A percentile compares a stretch with the other conserved stretches of the same genome.
Conservation (phyloP, 92 coral and sea anemone genomes). For the Muricea muricata region DNA sequence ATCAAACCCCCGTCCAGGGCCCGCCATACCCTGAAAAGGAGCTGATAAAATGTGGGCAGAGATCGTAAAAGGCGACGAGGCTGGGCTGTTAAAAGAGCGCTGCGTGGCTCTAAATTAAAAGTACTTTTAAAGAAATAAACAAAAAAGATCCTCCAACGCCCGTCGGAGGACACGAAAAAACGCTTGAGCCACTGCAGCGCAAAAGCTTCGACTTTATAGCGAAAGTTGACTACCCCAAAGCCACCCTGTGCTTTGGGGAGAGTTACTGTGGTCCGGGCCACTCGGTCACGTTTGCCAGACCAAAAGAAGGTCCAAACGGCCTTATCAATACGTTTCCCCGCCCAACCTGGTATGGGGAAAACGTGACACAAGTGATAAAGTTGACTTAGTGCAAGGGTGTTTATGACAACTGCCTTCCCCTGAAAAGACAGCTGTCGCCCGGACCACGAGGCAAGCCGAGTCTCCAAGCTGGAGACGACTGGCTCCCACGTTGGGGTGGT, state of each 20-base stretch:
- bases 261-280: neutral
- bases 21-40: too few relatives aligned
- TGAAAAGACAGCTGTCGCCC: neutral
- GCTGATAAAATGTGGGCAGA: too few relatives aligned
- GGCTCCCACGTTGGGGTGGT: conserved; percentile 17
- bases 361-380: conserved; percentile 55
- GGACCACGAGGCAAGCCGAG: conserved; percentile 12
- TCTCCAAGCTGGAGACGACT: neutral
- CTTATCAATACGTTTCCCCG: neutral
- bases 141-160: neutral
- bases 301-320: conserved; percentile 39
- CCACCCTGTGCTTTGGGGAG: neutral
- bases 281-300: neutral
- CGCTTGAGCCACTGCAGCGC: neutral
- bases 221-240: neutral
- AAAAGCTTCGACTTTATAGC: neutral
- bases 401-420: neutral
- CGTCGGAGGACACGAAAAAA: neutral
- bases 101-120: too few relatives aligned
- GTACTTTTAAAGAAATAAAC: too few relatives aligned
- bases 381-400: conserved; percentile 25
- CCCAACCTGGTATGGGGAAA: conserved; percentile 17
- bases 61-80: too few relatives aligned
- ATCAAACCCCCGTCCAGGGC: too few relatives aligned
- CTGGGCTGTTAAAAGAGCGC: too few relatives aligned